phyloP scores from a whole-genome alignment of 2,113 vertebrate genomes.

The Uropsilus gracilis region DNA sequence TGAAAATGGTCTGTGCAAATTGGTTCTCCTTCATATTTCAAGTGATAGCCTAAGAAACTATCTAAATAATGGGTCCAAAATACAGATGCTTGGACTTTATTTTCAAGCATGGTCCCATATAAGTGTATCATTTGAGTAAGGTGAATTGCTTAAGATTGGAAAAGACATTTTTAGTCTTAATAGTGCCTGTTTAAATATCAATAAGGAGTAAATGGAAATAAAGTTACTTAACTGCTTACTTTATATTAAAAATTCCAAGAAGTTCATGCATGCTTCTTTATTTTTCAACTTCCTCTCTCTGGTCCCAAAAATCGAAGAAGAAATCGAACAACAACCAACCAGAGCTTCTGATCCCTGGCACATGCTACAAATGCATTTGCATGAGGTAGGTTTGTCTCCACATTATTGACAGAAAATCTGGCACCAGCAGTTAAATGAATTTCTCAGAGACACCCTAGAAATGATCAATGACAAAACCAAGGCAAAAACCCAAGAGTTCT shows the following conservation, averaged over 20 bases:
- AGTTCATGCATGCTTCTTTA: neutral
- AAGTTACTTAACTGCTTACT: conserved; percentile 25
- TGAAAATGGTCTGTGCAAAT: conserved; percentile 13
- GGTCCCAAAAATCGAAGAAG: neutral
- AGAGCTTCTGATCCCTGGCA: conserved; percentile 2
- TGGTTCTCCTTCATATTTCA: conserved; percentile 12
- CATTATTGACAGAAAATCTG: neutral
- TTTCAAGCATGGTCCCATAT: neutral
- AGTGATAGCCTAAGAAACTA: conserved; percentile 17
- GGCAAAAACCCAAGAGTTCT: neutral
- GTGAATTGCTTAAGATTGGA: conserved; percentile 44
- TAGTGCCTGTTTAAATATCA: conserved; percentile 43
- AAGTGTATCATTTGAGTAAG: neutral
- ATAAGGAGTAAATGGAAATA: conserved; percentile 39
- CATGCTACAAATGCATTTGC: neutral
- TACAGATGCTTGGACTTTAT: neutral
- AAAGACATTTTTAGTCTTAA: conserved; percentile 53
- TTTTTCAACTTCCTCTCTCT: conserved; percentile 16
- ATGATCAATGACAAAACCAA: conserved; percentile 44
- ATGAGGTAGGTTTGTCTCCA: conserved; percentile 59
- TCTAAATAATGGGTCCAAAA: conserved; percentile 5
- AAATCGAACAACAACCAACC: neutral
- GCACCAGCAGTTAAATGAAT: conserved; percentile 33
- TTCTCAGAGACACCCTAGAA: conserved; percentile 44
- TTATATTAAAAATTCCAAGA: conserved; percentile 24